Base-by-base conservation (phyloP, 1,140 invertebrate species). In the Drosophila neocordata region DNA sequence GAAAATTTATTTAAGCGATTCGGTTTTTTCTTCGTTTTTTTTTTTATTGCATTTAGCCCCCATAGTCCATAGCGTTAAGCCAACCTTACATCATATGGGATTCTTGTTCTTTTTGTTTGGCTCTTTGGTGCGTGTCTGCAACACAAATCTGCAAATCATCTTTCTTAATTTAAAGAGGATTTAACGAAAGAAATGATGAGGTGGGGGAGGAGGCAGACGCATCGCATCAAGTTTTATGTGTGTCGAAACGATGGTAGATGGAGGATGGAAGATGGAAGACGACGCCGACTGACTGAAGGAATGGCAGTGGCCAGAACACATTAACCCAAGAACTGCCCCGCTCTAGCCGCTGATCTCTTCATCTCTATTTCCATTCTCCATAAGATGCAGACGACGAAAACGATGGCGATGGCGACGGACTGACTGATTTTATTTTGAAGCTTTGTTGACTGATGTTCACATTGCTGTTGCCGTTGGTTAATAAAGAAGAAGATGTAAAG, bases 131-230 rank as follows among this genome's bases (percentile, higher is more conserved):
- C 53, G 64, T 57, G 64, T 80, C 63, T 73, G 56, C 73, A 79
- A 52, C 74, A 55, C 57, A 71, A 85, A 87, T 82, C 68, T 77
- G 84, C 84, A 87, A 87, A 77, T 87, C 84, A 87, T 87, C 85
- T 73, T 83, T 87, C 84, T 83, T 87, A 87, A 87, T 87, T 87
- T 87, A 83, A 87, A 89, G 84, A 73, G 69, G 79, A 79, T 79
- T 83, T 69, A 65, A 63, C 66, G 70, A 77, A 56, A 48, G 41
- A 48, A 48, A 48, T 48, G 41, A 58, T 13, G 44, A 24, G 15
- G 68, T 31, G 74, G 57, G 65, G 31, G 34, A 37, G 35, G 31
- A 38, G n/a, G 27, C 67, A 66, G 62, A 62, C 76, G 76, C 75
- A 79, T 66, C 68, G 68, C 80, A 73, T 77, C 69, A 73, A 74